Conservation (phyloP, 1,140 invertebrate genomes). For the Fopius arisanus region DNA sequence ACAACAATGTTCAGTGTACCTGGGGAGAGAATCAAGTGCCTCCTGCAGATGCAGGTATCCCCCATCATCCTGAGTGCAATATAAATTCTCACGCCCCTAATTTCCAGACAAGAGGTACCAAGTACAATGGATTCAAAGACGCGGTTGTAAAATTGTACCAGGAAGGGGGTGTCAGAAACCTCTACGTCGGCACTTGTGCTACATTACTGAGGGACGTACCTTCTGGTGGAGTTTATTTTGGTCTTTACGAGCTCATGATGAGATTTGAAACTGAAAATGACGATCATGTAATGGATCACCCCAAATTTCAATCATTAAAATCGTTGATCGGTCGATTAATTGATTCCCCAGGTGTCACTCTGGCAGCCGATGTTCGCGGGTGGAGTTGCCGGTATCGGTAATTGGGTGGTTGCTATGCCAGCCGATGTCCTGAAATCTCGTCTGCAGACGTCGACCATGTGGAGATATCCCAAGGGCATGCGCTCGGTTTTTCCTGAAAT, state of each 20-base stretch:
- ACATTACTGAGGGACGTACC: slow-evolving; percentile 75
- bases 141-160: slow-evolving; percentile 70
- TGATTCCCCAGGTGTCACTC: slow-evolving; percentile 43
- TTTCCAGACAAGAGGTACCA: slow-evolving; percentile 55
- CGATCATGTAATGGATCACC: slow-evolving; percentile 53
- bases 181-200: slow-evolving; percentile 74
- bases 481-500: slow-evolving; percentile 83
- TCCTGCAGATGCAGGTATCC: slow-evolving; percentile 26
- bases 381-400: slow-evolving; percentile 74
- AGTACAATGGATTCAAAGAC: slow-evolving; percentile 73
- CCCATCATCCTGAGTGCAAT: neutral
- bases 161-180: slow-evolving; percentile 72
- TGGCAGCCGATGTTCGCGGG: slow-evolving; percentile 71
- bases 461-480: slow-evolving; percentile 88
- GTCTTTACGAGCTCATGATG: slow-evolving; percentile 70
- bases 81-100: neutral
- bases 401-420: slow-evolving; percentile 75
- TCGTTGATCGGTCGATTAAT: slow-evolving; percentile 50
- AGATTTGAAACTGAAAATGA: slow-evolving; percentile 61
- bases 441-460: slow-evolving; percentile 83
- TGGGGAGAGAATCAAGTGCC: slow-evolving; percentile 16
- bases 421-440: slow-evolving; percentile 76
- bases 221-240: slow-evolving; percentile 74
- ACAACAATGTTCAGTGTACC: slow-evolving; percentile 27
- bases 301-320: too few relatives aligned